These are phyloP conservation scores for Lithodes maja DNA, from an alignment of 2,888 invertebrate genomes.

Conservation along the genomic window DNA sequence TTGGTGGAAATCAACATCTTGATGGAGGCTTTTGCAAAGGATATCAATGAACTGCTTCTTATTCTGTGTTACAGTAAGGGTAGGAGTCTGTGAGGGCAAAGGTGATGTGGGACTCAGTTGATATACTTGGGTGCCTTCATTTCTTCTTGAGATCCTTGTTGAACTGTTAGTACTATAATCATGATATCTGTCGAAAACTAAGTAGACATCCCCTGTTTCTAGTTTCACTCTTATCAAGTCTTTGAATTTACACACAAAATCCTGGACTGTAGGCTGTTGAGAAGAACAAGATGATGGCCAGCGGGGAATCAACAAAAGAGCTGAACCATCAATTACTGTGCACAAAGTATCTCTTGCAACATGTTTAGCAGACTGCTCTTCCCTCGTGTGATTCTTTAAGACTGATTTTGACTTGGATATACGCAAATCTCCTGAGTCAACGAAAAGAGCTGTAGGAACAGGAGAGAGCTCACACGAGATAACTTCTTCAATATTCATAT, in stretches of 20 bases:
- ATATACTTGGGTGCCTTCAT: conserved; percentile 33
- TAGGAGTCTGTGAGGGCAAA: conserved; percentile 43
- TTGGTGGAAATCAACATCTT: conserved; percentile 32
- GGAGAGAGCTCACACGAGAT: neutral
- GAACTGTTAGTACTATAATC: conserved; percentile 10
- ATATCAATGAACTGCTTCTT: conserved; percentile 39
- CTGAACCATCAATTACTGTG: conserved; percentile 26
- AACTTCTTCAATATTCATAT: conserved; percentile 12
- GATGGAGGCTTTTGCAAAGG: conserved; percentile 31
- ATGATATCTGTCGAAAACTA: conserved; percentile 13
- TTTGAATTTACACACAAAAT: conserved; percentile 17
- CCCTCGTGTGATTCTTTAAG: neutral
- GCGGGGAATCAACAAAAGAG: conserved; percentile 24
- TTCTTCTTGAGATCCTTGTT: conserved; percentile 42
- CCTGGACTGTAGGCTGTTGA: neutral
- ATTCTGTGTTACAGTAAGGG: conserved; percentile 37
- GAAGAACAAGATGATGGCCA: conserved; percentile 23
- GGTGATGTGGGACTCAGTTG: conserved; percentile 28
- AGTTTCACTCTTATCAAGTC: conserved; percentile 34
- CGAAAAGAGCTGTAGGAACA: conserved; percentile 26
- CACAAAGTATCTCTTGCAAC: conserved; percentile 22
- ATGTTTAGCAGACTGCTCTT: conserved; percentile 12
- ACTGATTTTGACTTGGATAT: conserved; percentile 40
- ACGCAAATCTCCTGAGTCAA: conserved; percentile 29
- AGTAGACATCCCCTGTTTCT: conserved; percentile 39